Base-by-base conservation (phyloP, 2,113 vertebrate species). In the Nymphicus hollandicus region DNA sequence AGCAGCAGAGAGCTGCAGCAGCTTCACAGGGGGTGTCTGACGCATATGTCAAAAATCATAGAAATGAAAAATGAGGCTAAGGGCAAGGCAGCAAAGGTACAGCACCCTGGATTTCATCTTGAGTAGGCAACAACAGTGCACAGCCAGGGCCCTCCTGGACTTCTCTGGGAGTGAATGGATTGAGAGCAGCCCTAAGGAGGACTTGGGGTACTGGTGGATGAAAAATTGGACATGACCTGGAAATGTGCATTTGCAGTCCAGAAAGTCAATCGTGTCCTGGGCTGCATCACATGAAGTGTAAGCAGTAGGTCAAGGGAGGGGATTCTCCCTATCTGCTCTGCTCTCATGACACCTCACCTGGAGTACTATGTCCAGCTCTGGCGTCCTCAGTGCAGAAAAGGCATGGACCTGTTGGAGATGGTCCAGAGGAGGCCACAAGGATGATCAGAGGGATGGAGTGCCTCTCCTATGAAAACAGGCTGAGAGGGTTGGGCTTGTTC, bases 201-300 rank as follows among this genome's bases (percentile, higher is more conserved):
- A 16, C 6, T 39, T 50, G 11, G 13, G 0, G 0, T 35, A 7
- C 5, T 17, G 15, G 13, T 27, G 18, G 18, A 16, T 13, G 33
- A 64, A 79, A 74, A 83, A 4, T 0, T 1, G 10, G 13, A 25
- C 28, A 2, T 29, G 31, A 61, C 13, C 24, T 13, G 7, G 6
- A 44, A 49, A 23, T 5, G 28, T 39, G 23, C 2, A 2, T 50
- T 50, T 78, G 58, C 58, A 37, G 23, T 14, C 55, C 31, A 56
- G 31, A 56, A 56, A 33, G 31, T 18, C 12, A 13, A 56, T 22
- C 7, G 1, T 60, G 20, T 24, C 22, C 35, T 60, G 56, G 9
- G 9, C 31, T 81, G 31, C 56, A 28, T 47, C 8, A 28, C 37
- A 76, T 55, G 29, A 29, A 35, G 4, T 1, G 1, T 61, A 29